Evolutionary conservation across 2,113 vertebrate genomes (phyloP), one percentile per base, ranked within the genome.

Genomic region (Dermatemys mawii): DNA sequence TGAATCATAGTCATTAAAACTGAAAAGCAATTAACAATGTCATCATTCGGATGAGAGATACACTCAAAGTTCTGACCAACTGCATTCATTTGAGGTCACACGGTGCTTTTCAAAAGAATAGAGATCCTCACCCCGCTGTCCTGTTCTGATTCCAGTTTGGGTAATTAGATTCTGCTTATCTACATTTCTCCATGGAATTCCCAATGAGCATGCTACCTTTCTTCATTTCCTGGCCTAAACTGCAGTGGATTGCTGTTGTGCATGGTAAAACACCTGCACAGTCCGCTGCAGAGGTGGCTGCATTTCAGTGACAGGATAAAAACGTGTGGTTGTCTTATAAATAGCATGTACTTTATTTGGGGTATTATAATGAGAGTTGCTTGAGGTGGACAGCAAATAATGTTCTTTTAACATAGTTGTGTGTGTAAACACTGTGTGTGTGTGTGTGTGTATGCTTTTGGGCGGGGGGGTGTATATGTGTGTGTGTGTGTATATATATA

Each of bases 231-330:
- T 46, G 38, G 21, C 53, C 80, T 54, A 32, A 26, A 8, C 13
- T 27, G 38, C 51, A 41, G 24, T 7, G 2, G 12, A 0, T 53
- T 27, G 46, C 50, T 1, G 0, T 2, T 51, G 78, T 24, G 4
- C 49, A 9, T 44, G 38, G 38, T 32, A 53, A 41, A 32, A 41
- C 13, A 32, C 38, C 17, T 82, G 38, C 54, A 11, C 38, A 54
- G 5, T 44, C 53, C 5, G 3, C 14, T 14, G 11, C 26, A 10
- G 22, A 67, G 38, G 21, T 22, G 4, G 32, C 44, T 89, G 13
- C 41, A 41, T 44, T 76, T 76, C 73, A 70, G 17, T 21, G n/a
- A n/a, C 63, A 38, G 63, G 63, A 70, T 22, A 38, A 70, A 70
- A 70, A 21, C n/a, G n/a, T 70, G 6, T 11, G 63, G n/a, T n/a